Evolutionary conservation across 2,888 invertebrate genomes (phyloP).

Genomic region (Tetramorium bicarinatum): DNA sequence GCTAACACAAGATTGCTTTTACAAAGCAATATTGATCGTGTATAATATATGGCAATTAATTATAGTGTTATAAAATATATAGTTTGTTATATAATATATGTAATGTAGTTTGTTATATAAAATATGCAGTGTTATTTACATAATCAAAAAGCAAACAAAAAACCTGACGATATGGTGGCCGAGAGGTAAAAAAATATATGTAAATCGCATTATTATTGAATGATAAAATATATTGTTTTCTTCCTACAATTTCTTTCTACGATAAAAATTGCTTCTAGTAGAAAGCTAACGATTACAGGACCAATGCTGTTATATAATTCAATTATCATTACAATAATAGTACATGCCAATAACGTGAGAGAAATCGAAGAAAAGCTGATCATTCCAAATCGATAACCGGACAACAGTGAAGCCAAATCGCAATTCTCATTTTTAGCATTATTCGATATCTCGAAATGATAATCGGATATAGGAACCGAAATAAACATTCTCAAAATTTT

Average conservation of each 20-base stretch:
- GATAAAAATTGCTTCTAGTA: neutral
- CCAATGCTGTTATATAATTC: neutral
- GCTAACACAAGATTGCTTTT: slow-evolving; percentile 8
- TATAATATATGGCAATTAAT: slow-evolving; percentile 13
- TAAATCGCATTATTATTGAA: neutral
- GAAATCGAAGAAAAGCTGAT: slow-evolving; percentile 18
- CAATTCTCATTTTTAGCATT: slow-evolving; percentile 18
- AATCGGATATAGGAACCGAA: slow-evolving; percentile 6
- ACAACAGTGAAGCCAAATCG: neutral
- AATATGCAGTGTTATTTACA: neutral
- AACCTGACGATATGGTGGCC: neutral
- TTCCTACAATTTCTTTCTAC: neutral
- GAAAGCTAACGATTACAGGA: neutral
- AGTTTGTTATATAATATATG: neutral
- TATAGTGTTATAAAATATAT: neutral
- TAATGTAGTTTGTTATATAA: neutral
- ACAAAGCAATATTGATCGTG: slow-evolving; percentile 3
- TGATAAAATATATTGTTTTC: neutral
- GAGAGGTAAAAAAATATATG: neutral
- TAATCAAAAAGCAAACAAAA: neutral
- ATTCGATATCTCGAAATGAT: slow-evolving; percentile 8
- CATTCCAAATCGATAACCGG: slow-evolving; percentile 18
- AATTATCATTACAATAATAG: slow-evolving; percentile 23
- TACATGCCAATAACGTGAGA: neutral
- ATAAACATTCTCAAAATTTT: neutral